Percentiles rank a stretch among this genome's conserved stretches.
phyloP scores from a whole-genome alignment of 2,888 invertebrate genomes.

The Nephrotoma guestfalica region DNA sequence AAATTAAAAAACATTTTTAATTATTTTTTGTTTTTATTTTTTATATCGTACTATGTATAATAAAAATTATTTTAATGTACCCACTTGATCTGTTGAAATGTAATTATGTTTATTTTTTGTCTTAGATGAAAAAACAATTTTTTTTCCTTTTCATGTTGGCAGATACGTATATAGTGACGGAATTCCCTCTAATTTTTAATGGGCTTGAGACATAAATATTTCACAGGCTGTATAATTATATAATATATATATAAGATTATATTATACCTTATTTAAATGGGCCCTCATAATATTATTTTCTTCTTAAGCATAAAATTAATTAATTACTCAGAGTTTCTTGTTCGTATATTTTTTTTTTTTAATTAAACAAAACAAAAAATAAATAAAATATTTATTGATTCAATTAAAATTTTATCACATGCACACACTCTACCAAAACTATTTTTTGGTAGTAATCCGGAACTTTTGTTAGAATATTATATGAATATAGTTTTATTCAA shows the following conservation, averaged over 20 bases:
- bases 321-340: background rate
- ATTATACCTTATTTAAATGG: background rate
- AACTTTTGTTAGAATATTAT: too few relatives aligned
- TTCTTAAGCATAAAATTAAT: background rate
- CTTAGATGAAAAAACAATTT: background rate
- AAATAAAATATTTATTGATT: background rate
- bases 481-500: too few relatives aligned
- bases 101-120: background rate
- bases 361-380: background rate
- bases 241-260: background rate
- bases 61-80: background rate
- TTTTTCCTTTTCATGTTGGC: background rate
- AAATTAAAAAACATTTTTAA: background rate
- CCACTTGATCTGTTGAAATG: background rate
- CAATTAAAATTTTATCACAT: background rate
- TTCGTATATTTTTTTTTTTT: background rate
- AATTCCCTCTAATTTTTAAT: background rate
- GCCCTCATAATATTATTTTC: background rate
- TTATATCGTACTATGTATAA: background rate
- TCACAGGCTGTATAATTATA: background rate
- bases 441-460: background rate
- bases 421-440: background rate
- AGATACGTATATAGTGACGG: background rate
- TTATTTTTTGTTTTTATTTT: background rate
- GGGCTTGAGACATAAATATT: background rate